phyloP scores from a whole-genome alignment of 2,888 invertebrate species.

The Zeuzera pyrina region DNA sequence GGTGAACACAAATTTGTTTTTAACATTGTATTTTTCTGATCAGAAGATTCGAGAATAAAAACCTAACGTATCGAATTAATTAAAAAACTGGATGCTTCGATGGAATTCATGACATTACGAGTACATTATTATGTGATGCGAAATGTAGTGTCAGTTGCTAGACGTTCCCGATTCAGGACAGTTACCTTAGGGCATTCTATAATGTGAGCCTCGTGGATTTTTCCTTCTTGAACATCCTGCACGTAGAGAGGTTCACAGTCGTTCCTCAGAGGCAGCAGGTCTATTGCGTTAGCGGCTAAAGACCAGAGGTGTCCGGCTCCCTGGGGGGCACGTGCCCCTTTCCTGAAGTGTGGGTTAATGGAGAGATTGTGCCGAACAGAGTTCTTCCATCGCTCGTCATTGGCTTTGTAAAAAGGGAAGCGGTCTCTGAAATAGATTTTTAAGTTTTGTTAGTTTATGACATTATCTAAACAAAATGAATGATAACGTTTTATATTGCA shows the following conservation, averaged over 20 bases:
- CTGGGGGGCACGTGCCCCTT: slow-evolving; percentile 88
- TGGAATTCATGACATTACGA: too few species aligned
- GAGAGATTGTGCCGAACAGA: slow-evolving; percentile 92
- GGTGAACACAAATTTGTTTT: too few species aligned
- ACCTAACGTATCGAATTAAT: too few species aligned
- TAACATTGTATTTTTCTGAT: too few species aligned
- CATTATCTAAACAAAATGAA: too few species aligned
- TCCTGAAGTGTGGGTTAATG: slow-evolving; percentile 92
- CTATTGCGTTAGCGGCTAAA: slow-evolving; percentile 76
- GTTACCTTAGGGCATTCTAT: slow-evolving; percentile 61
- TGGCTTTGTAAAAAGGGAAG: slow-evolving; percentile 90
- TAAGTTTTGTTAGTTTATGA: too few species aligned
- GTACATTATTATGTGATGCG: too few species aligned
- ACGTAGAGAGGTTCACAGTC: slow-evolving; percentile 26
- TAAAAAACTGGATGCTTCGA: too few species aligned
- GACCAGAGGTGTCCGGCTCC: slow-evolving; percentile 94
- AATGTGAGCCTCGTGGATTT: slow-evolving; percentile 30
- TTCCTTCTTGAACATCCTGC: slow-evolving; percentile 28
- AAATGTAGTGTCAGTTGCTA: too few species aligned
- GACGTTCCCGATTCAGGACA: too few species aligned
- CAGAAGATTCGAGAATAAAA: too few species aligned
- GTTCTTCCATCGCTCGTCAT: slow-evolving; percentile 95
- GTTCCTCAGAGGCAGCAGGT: slow-evolving; percentile 47
- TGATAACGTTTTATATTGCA: too few species aligned
- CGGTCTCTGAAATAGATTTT: slow-evolving; percentile 84